Percentiles rank a stretch among this genome's conserved stretches.
phyloP scores from a whole-genome alignment of 2,797 vertebrate species.

The Gastrophryne carolinensis region DNA sequence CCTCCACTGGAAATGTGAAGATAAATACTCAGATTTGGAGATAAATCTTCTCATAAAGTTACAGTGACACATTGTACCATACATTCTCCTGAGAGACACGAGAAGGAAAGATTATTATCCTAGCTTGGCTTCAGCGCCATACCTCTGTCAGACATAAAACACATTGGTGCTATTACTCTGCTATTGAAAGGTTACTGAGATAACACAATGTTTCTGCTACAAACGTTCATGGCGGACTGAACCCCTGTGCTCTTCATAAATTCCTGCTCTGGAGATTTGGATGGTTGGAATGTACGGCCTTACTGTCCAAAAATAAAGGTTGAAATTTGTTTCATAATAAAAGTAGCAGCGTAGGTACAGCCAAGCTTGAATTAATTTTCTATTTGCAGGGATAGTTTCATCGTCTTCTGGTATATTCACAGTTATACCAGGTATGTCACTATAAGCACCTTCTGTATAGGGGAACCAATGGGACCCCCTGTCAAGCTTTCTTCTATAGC shows the following conservation, averaged over 20 bases:
- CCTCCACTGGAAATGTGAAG: no score
- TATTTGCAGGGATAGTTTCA: no score
- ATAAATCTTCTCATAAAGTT: not conserved
- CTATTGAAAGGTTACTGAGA: not conserved
- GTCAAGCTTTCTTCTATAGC: no score
- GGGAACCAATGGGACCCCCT: no score
- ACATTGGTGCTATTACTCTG: not conserved
- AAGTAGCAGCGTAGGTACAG: no score
- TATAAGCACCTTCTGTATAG: no score
- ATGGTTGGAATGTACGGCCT: not conserved
- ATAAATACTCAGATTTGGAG: not conserved
- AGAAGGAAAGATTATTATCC: not conserved
- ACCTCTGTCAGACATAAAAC: not conserved
- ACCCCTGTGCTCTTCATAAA: not conserved
- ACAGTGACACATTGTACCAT: not conserved
- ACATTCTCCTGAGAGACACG: not conserved
- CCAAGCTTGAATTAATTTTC: no score
- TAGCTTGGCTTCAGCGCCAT: not conserved
- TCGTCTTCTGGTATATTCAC: no score
- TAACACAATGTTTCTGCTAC: not conserved
- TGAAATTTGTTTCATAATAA: no score
- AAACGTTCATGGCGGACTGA: not conserved
- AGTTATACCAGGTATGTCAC: no score
- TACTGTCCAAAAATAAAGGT: no score
- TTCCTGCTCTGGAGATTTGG: not conserved